Percentiles rank a stretch among this genome's conserved stretches.
These are phyloP conservation scores for Ammodramus savannarum DNA, from an alignment of 2,113 vertebrate species.

Conservation along the genomic window DNA sequence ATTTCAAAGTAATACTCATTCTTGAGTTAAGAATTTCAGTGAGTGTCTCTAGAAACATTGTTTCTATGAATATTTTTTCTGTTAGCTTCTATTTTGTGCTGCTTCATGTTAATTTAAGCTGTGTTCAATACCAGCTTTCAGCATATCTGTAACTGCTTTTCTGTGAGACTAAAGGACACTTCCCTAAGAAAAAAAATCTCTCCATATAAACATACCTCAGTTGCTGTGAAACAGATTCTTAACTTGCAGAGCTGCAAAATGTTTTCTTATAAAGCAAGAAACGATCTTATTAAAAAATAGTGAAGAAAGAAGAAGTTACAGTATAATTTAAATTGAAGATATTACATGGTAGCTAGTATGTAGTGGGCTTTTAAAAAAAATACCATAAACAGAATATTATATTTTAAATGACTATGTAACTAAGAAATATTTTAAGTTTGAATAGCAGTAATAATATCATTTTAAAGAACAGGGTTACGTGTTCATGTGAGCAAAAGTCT, in stretches of 20 bases:
- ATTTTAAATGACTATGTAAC: background rate
- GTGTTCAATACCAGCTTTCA: background rate
- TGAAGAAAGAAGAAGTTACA: background rate
- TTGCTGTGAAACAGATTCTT: background rate
- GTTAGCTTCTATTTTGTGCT: background rate
- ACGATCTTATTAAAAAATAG: background rate
- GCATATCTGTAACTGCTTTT: background rate
- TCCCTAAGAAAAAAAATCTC: background rate
- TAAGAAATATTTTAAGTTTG: background rate
- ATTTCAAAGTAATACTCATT: background rate
- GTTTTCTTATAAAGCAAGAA: background rate
- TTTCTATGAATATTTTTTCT: background rate
- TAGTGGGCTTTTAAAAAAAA: background rate
- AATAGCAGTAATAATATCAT: background rate
- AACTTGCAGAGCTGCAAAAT: background rate
- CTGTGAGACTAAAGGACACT: background rate
- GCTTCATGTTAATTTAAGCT: background rate
- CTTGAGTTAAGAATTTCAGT: background rate
- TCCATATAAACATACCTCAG: background rate
- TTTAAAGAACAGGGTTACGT: background rate
- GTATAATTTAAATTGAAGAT: background rate
- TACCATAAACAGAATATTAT: background rate
- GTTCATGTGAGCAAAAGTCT: background rate
- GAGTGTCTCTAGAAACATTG: background rate
- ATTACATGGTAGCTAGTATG: background rate